A percentile compares a stretch with the other conserved stretches of the same genome.
These are phyloP conservation scores for Butorides virescens DNA, from an alignment of 2,113 vertebrate genomes.

Conservation along the genomic window DNA sequence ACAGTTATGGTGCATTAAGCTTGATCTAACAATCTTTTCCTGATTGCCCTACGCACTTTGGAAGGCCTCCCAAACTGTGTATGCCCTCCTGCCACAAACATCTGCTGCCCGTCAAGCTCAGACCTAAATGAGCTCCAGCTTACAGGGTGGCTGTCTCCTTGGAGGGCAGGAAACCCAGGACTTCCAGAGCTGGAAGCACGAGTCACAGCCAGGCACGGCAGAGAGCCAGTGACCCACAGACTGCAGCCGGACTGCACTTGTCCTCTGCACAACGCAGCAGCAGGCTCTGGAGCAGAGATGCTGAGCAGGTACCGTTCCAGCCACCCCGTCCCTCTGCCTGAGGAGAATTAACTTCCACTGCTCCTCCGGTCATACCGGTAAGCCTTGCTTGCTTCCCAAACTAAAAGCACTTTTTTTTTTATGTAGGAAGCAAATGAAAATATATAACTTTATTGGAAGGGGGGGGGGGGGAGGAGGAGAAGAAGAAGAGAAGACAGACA, in stretches of 20 bases:
- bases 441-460: not conserved
- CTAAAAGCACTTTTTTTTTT: not conserved
- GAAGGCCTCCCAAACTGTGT: not conserved
- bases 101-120: not conserved
- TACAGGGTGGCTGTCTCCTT: not conserved
- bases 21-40: not conserved
- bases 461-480: accelerated
- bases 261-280: not conserved
- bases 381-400: not conserved
- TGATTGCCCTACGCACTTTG: not conserved
- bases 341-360: not conserved
- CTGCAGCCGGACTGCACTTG: not conserved
- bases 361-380: not conserved
- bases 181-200: not conserved
- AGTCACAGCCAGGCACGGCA: not conserved
- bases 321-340: not conserved
- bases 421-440: not conserved
- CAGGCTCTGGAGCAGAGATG: not conserved
- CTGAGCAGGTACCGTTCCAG: not conserved
- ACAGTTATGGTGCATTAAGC: not conserved
- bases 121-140: not conserved
- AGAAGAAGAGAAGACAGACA: too few relatives aligned
- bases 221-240: not conserved
- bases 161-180: not conserved
- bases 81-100: not conserved